Evolutionary conservation across 2,797 vertebrate species (phyloP).

Genomic region (Bufotes viridis): DNA sequence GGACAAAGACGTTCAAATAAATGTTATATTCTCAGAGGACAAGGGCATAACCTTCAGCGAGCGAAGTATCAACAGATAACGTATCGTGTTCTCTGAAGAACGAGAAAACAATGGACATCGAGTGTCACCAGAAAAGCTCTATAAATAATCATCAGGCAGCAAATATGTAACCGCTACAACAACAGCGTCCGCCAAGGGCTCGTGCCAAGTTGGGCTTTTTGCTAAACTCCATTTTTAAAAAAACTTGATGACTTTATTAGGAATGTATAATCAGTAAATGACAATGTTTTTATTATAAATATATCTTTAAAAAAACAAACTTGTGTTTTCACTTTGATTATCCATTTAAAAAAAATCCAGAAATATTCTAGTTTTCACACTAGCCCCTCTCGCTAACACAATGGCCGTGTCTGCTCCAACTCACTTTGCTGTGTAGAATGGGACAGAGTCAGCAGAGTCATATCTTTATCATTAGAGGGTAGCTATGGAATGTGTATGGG

Average conservation of each 20-base stretch:
- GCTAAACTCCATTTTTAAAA: not conserved
- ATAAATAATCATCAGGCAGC: conserved; percentile 32
- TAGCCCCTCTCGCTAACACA: not conserved
- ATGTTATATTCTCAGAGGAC: conserved; percentile 3
- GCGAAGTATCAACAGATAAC: conserved; percentile 20
- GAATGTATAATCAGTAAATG: too few species aligned
- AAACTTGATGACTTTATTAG: not conserved
- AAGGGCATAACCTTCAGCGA: conserved; percentile 27
- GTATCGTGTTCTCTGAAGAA: conserved; percentile 16
- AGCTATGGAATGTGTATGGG: too few species aligned
- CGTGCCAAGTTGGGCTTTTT: not conserved
- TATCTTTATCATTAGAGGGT: not conserved
- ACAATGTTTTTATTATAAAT: too few species aligned
- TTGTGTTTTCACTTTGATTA: too few species aligned
- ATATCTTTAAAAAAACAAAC: too few species aligned
- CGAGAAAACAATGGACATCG: conserved; percentile 18
- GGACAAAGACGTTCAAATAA: not conserved
- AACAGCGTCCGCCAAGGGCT: not conserved
- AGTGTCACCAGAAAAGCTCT: not conserved
- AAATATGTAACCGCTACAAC: conserved; percentile 16
- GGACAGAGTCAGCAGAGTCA: not conserved
- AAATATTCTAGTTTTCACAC: not conserved
- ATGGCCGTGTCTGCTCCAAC: not conserved
- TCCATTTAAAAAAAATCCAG: too few species aligned
- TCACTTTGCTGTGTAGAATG: conserved; percentile 1